A percentile compares a stretch with the other conserved stretches of the same genome.
Evolutionary conservation across 2,888 invertebrate species (phyloP).

Genomic region (Oasisia sp.): DNA sequence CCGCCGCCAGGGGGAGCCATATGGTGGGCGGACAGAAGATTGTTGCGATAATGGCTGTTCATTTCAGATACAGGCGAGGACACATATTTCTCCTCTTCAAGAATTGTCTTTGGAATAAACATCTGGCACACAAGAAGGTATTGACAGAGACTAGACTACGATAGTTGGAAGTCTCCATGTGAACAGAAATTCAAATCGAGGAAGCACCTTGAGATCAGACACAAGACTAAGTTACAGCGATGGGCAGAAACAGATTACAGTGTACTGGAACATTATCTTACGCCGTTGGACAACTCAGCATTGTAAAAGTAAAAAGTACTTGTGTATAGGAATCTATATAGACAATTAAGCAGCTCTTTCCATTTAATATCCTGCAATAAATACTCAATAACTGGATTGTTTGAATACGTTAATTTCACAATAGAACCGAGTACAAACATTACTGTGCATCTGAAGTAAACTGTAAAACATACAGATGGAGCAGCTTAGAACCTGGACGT

Average conservation of each 20-base stretch:
- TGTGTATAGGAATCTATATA: no score
- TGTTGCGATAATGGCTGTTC: not conserved
- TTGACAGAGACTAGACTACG: not conserved
- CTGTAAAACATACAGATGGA: no score
- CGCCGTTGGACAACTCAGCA: not conserved
- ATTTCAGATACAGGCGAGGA: not conserved
- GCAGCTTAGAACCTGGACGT: no score
- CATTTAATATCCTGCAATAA: no score
- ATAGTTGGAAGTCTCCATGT: not conserved
- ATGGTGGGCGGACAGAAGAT: not conserved
- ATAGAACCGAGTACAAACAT: no score
- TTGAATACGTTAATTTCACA: no score
- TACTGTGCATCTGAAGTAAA: no score
- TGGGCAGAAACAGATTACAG: no score
- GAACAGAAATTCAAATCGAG: not conserved
- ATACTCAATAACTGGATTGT: no score
- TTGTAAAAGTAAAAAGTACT: not conserved
- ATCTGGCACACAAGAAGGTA: not conserved
- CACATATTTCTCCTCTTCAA: not conserved
- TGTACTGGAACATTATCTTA: not conserved
- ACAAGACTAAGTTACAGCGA: no score
- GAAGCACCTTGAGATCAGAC: no score
- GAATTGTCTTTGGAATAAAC: constrained; percentile 17
- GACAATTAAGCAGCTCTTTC: no score
- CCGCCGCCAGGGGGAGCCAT: not conserved